Evolutionary conservation across 2,113 vertebrate species (phyloP), one percentile per base, ranked within the genome.

Genomic region (Elanoides forficatus): DNA sequence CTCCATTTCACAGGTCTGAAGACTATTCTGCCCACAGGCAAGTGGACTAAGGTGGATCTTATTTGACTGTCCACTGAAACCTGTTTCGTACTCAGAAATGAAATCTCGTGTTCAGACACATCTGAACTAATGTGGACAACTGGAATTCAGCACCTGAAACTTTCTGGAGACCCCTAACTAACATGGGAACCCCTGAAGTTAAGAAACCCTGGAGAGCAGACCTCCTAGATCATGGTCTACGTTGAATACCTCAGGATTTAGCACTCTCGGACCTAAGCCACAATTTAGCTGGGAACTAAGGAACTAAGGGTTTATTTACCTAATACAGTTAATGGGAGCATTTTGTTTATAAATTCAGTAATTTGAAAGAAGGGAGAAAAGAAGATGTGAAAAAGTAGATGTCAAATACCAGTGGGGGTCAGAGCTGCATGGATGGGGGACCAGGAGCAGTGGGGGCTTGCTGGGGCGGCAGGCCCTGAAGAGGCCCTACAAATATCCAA

Each of bases 401-500:
- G 8, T 45, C 15, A 42, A 50, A 7, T 34, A 82, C 18, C 8
- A n/a, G 11, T 14, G 15, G 19, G 22, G 5, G 8, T 9, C 6
- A 7, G 22, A 0, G 48, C 5, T 81, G 55, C n/a, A 36, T 65
- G 20, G 7, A 3, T 26, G 16, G 6, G 30, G 8, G 15, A 8
- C 8, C 29, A 62, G 50, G 9, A 80, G 27, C n/a, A 30, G 23
- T 2, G 5, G 3, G 3, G 30, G 2, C 12, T 68, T 1, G 0
- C 20, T n/a, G 36, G 11, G 17, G 30, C 7, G 17, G 6, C 30
- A 26, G 32, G 2, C 5, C 9, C 4, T 68, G 38, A 59, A 56
- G 11, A 82, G 25, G 2, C 27, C n/a, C 52, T 26, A 72, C 27
- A 58, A 42, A 47, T 22, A 30, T 29, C 26, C 23, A 47, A 40